A percentile compares a stretch with the other conserved stretches of the same genome.
These are phyloP conservation scores for Zosterops pallidus DNA, from an alignment of 2,113 vertebrate species.

Conservation along the genomic window DNA sequence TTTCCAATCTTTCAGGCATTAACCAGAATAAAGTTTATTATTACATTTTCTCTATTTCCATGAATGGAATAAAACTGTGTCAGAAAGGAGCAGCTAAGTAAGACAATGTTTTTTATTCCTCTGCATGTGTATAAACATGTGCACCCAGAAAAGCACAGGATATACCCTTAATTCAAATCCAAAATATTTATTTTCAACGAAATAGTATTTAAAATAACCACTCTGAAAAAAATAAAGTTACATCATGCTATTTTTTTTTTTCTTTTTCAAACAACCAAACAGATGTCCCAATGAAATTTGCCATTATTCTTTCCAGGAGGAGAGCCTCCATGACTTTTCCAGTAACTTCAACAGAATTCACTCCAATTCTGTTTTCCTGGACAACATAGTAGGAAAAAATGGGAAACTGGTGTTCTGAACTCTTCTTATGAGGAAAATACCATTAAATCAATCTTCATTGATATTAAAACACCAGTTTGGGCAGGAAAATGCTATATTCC, in stretches of 20 bases:
- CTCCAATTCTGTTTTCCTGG: conserved; percentile 39
- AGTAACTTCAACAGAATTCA: conserved; percentile 32
- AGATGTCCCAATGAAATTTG: conserved; percentile 21
- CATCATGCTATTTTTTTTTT: background rate
- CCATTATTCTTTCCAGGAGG: conserved; percentile 41
- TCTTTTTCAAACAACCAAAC: background rate
- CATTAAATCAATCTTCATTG: background rate
- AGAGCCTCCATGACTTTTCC: conserved; percentile 17
- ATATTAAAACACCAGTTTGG: background rate
- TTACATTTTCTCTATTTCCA: background rate
- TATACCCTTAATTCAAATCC: background rate
- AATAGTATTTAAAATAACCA: background rate
- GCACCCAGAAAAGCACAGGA: background rate
- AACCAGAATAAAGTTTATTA: conserved; percentile 20
- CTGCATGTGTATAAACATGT: background rate
- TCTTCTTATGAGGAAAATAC: conserved; percentile 2
- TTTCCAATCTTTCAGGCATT: conserved; percentile 24
- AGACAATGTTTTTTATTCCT: background rate
- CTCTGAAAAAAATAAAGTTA: background rate
- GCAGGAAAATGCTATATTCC: background rate
- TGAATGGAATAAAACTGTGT: conserved; percentile 1
- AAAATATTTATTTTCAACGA: background rate
- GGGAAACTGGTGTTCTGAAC: background rate
- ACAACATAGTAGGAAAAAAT: conserved; percentile 36
- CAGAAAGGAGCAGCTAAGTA: background rate